phyloP scores from a whole-genome alignment of 2,113 vertebrate species.

The Paradisaea rubra region DNA sequence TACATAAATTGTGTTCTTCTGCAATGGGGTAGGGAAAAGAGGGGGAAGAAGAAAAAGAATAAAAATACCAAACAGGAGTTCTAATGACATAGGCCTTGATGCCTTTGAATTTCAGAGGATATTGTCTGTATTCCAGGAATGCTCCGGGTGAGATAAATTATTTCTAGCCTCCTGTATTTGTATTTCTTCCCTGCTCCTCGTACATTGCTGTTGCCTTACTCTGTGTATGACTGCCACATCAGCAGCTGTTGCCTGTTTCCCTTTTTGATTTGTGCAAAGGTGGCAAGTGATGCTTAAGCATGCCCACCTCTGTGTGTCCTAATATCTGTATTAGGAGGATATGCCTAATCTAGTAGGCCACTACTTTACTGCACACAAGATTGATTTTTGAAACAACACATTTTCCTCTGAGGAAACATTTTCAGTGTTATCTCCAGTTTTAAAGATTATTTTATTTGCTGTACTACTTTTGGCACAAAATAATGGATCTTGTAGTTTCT shows the following conservation, averaged over 20 bases:
- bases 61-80: neutral
- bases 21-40: fast-evolving
- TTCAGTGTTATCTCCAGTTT: neutral
- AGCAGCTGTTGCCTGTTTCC: neutral
- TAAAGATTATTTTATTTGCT: neutral
- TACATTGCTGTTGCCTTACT: neutral
- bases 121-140: neutral
- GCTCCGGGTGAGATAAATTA: neutral
- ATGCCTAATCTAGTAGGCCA: neutral
- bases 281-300: neutral
- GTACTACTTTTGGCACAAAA: neutral
- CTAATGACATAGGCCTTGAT: neutral
- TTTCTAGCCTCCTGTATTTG: neutral
- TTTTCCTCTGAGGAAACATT: neutral
- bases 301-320: neutral
- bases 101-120: neutral
- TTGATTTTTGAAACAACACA: neutral
- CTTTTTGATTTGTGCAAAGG: neutral
- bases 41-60: neutral
- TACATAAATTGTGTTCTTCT: neutral
- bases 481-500: neutral
- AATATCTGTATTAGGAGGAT: neutral
- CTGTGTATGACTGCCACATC: neutral
- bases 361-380: neutral
- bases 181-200: neutral